Evolutionary conservation across 2,797 vertebrate genomes (phyloP), one percentile per base, ranked within the genome.

Genomic region (Momotus momota): DNA sequence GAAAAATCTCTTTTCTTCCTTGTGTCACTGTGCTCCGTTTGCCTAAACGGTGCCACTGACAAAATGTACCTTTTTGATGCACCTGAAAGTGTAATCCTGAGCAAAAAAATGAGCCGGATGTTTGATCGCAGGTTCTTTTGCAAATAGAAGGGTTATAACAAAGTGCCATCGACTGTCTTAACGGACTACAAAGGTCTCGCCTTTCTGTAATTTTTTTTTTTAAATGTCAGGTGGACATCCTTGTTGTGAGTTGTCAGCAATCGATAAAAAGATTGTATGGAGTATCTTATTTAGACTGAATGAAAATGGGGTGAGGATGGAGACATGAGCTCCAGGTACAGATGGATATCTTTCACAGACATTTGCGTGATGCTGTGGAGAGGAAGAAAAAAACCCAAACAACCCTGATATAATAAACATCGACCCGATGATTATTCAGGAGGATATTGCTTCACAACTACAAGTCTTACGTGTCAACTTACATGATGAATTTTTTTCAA

Each of bases 381-480:
- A 29, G 25, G 20, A 22, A 77, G 54, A 43, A 41, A 57, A 8
- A 10, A n/a, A 31, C 7, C 51, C 51, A 35, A 41, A 10, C 60
- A 64, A 23, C 27, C 7, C 66, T 94, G 88, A 65, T 96, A 62
- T 67, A 95, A 93, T 94, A 94, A 96, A 88, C 95, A 95, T 90
- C 2, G 0, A 55, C 92, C 81, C 0, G 1, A 66, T 96, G 88
- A 33, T 84, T 96, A 96, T 97, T 97, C 96, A 94, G 64, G 81
- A 92, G 54, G 16, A 15, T 73, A 94, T 96, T 96, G 92, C 95
- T 86, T 93, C 94, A 94, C 40, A 70, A 9, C 66, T 83, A 48
- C 2, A 7, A 90, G 82, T 57, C 73, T 86, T 86, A 49, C 0
- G 7, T 91, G 93, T 62, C n/a, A 57, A 33, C 55, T 57, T 33